Conservation (phyloP, 1,140 invertebrate species). For the Lepidurus arcticus region DNA sequence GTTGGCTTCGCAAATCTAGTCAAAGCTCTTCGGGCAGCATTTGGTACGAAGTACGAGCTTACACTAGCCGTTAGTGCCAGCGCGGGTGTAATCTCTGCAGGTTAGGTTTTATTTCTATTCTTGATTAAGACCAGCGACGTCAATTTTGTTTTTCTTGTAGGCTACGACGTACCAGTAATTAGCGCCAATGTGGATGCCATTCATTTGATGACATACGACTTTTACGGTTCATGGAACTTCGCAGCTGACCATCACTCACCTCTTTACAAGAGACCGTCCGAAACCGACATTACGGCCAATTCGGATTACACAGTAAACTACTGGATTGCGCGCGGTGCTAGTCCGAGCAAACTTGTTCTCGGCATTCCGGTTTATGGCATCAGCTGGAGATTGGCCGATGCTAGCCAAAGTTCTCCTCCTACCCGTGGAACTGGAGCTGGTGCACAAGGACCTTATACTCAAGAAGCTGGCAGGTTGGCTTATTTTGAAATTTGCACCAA, state of each 20-base stretch:
- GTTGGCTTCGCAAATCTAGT: conserved; percentile 27
- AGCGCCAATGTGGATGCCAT: conserved; percentile 40
- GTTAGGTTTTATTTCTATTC: not conserved
- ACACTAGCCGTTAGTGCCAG: conserved; percentile 28
- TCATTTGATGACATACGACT: conserved; percentile 48
- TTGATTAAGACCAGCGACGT: not conserved
- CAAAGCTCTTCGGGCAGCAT: conserved; percentile 29
- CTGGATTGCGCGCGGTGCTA: conserved; percentile 5
- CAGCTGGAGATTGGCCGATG: conserved; percentile 26
- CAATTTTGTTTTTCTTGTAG: conserved; percentile 20
- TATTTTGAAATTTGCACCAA: conserved; percentile 39
- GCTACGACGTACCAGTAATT: conserved; percentile 25
- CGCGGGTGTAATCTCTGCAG: conserved; percentile 4
- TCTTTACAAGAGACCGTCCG: conserved; percentile 39
- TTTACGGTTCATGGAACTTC: conserved; percentile 46
- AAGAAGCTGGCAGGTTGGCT: conserved; percentile 35
- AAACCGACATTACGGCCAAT: conserved; percentile 27
- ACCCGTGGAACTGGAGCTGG: conserved; percentile 31
- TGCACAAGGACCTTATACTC: conserved; percentile 34
- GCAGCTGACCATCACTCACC: conserved; percentile 48
- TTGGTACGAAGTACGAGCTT: conserved; percentile 24
- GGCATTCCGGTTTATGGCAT: conserved; percentile 28
- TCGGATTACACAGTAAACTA: conserved; percentile 24
- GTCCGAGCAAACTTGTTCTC: conserved; percentile 25
- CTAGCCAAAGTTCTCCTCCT: conserved; percentile 27